A percentile compares a stretch with the other conserved stretches of the same genome.
Conservation (phyloP, 2,888 invertebrate species). For the Iphiclides podalirius region DNA sequence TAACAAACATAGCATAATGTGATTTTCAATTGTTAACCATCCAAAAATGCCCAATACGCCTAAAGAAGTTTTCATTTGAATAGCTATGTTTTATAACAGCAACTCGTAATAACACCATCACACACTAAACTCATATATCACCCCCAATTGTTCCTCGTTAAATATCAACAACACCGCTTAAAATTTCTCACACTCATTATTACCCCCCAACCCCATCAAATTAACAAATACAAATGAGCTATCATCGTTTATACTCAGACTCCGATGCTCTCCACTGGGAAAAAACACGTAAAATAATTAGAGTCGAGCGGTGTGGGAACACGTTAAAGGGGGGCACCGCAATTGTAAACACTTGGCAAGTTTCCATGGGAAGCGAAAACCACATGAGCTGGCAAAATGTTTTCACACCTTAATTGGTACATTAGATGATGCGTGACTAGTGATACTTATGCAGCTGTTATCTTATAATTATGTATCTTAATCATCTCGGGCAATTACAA, state of each 20-base stretch:
- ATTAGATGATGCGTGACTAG: constrained; percentile 52
- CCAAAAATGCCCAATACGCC: too few species aligned
- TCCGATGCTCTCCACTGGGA: constrained; percentile 20
- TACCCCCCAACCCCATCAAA: neutral
- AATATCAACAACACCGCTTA: neutral
- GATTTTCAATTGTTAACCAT: too few species aligned
- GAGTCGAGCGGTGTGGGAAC: constrained; percentile 50
- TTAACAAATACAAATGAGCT: neutral
- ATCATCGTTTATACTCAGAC: constrained; percentile 26
- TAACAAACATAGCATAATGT: too few species aligned
- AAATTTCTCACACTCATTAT: neutral
- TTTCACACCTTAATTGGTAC: constrained; percentile 55
- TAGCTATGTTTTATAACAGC: too few species aligned
- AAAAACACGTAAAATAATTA: constrained; percentile 27
- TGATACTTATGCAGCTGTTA: constrained; percentile 44
- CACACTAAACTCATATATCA: too few species aligned
- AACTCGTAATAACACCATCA: too few species aligned
- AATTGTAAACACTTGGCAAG: constrained; percentile 53
- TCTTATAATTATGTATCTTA: too few species aligned
- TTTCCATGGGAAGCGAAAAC: constrained; percentile 57
- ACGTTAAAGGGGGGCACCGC: constrained; percentile 31
- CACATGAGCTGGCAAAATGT: constrained; percentile 38
- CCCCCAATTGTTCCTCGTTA: neutral
- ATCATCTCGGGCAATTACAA: too few species aligned
- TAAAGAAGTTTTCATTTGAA: too few species aligned